phyloP scores from a whole-genome alignment of 2,113 vertebrate species.

The Petromus typicus region DNA sequence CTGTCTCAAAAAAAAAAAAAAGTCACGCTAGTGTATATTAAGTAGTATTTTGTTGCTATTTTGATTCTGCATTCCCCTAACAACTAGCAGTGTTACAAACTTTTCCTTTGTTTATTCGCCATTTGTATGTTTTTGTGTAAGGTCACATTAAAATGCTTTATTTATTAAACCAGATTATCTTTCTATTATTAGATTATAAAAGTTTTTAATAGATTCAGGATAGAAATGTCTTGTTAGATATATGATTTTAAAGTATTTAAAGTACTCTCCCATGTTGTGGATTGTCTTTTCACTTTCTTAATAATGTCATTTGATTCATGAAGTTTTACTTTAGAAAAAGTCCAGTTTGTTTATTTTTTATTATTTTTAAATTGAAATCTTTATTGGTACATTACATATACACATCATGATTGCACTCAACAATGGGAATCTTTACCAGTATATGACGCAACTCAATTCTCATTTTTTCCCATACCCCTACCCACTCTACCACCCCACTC shows the following conservation, averaged over 20 bases:
- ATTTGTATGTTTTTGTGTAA: background rate
- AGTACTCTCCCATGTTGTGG: background rate
- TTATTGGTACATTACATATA: too few relatives aligned
- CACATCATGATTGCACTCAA: too few relatives aligned
- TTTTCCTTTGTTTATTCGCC: background rate
- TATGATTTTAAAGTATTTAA: background rate
- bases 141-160: background rate
- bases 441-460: too few relatives aligned
- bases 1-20: too few relatives aligned
- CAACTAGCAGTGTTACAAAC: background rate
- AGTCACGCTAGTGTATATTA: background rate
- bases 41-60: background rate
- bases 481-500: too few relatives aligned
- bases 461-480: too few relatives aligned
- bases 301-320: background rate
- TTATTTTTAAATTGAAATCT: too few relatives aligned
- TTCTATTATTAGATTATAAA: background rate
- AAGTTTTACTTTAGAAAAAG: background rate
- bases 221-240: background rate
- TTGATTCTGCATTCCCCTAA: constrained; percentile 22
- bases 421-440: too few relatives aligned
- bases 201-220: background rate
- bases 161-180: background rate
- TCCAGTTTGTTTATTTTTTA: constrained; percentile 7
- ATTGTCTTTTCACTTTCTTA: background rate